Conservation (phyloP, 2,113 vertebrate species). For the Eptatretus burgeri region DNA sequence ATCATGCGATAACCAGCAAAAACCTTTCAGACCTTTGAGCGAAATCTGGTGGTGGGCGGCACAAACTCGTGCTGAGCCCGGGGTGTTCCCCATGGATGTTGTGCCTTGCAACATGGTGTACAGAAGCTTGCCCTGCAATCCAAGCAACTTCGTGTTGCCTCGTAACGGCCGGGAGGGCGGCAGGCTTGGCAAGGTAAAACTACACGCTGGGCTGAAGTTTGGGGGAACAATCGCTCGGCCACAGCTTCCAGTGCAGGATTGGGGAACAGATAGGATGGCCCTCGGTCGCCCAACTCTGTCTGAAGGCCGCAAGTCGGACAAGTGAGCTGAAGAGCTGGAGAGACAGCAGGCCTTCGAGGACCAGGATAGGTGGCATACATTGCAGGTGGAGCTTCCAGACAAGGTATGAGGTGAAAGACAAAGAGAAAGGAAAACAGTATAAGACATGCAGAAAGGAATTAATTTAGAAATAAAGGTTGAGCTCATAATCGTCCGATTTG, state of each 20-base stretch:
- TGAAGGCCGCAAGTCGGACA: conserved; percentile 68
- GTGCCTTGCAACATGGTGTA: conserved; percentile 77
- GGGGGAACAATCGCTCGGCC: conserved; percentile 41
- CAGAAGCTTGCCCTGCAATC: conserved; percentile 89
- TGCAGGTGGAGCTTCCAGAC: no score
- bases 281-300: conserved; percentile 73
- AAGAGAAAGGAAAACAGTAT: no score
- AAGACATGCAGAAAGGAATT: no score
- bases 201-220: conserved; percentile 64
- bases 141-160: conserved; percentile 65
- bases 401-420: no score
- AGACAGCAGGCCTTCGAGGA: background rate
- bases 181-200: conserved; percentile 83
- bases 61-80: conserved; percentile 87
- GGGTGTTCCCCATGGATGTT: conserved; percentile 74
- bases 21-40: conserved; percentile 36
- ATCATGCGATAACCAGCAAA: no score
- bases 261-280: conserved; percentile 70
- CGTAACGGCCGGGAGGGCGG: conserved; percentile 22
- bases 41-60: conserved; percentile 72
- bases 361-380: background rate
- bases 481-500: no score
- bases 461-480: no score
- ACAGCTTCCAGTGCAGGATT: conserved; percentile 87
- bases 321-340: conserved; percentile 22